Evolutionary conservation across 2,113 vertebrate genomes (phyloP), one percentile per base, ranked within the genome.

Genomic region (Lynx canadensis): DNA sequence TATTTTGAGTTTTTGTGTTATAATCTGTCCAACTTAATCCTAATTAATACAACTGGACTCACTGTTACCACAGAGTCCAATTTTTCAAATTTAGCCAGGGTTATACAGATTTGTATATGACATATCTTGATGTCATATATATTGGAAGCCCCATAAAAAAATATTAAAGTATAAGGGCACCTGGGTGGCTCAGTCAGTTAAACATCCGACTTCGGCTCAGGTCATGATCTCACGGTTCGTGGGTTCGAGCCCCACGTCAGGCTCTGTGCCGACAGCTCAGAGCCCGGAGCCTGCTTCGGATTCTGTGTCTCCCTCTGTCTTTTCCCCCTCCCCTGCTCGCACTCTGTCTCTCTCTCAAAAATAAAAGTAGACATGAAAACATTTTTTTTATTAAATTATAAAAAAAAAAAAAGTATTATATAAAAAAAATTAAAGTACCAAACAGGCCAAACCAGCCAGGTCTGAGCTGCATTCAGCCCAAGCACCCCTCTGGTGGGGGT

Each of bases 1-100:
- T 78, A 63, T 36, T 86, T 94, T 36, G n/a, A 60, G 14, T 76
- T 76, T 90, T 88, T 68, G 57, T 88, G 21, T 93, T 95, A 31
- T 45, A 27, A 76, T 78, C 66, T 41, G 10, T 82, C 82, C 60
- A 71, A 73, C 31, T 90, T 73, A 60, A 48, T 88, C 63, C n/a
- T 73, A 69, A 52, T 69, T 21, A 82, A 82, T 55, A 94, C 65
- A 92, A 18, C 25, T 15, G 38, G 41, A 38, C 60, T 83, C 33
- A 41, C n/a, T 86, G 18, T 38, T 57, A 84, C 65, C 68, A 50
- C 14, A 12, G 23, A 33, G 79, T 86, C n/a, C n/a, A 38, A 90
- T n/a, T 60, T 90, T 73, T 95, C 83, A 94, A 48, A 52, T 52
- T 76, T 50, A 82, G 31, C 57, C 48, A 88, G 55, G 65, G n/a